Percentiles rank a stretch among this genome's conserved stretches.
Conservation (phyloP, 2,797 vertebrate species). For the Hirundo rustica region DNA sequence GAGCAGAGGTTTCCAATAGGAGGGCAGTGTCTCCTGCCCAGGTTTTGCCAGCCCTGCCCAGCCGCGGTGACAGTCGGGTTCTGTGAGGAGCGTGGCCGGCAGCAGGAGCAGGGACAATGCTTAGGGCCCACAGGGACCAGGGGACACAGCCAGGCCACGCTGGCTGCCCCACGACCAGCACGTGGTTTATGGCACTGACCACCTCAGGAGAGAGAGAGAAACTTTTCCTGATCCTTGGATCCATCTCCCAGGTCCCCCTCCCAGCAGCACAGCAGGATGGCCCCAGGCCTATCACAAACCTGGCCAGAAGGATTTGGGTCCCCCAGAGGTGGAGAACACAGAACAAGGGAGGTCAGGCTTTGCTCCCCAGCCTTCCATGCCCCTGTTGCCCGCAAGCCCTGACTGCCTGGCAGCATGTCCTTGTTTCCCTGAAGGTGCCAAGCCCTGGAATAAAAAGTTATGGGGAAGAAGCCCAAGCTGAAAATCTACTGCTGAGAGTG, state of each 20-base stretch:
- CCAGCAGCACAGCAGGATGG: background rate
- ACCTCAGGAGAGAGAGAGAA: background rate
- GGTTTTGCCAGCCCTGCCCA: background rate
- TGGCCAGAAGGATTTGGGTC: background rate
- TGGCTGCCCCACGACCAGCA: background rate
- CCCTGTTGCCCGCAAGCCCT: rapidly evolving
- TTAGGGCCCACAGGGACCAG: background rate
- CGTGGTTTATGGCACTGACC: rapidly evolving
- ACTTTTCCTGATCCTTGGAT: background rate
- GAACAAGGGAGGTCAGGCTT: background rate
- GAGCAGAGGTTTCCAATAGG: background rate
- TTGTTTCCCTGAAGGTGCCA: background rate
- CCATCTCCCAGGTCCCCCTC: background rate
- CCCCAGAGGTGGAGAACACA: rapidly evolving
- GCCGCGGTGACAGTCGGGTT: rapidly evolving
- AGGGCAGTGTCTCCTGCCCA: background rate
- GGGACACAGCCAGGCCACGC: background rate
- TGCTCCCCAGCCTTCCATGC: background rate
- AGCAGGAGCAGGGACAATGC: background rate
- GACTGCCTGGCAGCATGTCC: rapidly evolving
- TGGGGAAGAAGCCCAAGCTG: rapidly evolving
- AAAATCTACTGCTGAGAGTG: rapidly evolving
- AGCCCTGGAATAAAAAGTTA: background rate
- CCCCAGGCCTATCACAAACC: background rate
- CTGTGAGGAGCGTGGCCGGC: rapidly evolving